phyloP scores from a whole-genome alignment of 2,113 vertebrate species.

The Tonatia bakeri region DNA sequence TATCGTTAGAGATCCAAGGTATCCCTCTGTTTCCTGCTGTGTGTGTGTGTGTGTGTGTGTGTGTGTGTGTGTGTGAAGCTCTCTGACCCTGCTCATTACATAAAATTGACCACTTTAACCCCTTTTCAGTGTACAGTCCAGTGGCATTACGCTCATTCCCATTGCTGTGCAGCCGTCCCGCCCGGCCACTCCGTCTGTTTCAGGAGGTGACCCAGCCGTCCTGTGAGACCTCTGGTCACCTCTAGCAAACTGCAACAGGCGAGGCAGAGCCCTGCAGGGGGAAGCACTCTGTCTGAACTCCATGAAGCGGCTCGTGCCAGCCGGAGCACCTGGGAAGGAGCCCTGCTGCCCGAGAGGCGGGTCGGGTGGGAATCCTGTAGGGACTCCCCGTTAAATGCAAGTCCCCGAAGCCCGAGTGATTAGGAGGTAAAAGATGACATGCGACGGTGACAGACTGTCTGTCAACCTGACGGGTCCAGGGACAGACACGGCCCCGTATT shows the following conservation, averaged over 20 bases:
- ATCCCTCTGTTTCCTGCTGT: not conserved
- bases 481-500: slow-evolving; percentile 53
- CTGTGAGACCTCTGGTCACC: not conserved
- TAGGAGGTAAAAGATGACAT: slow-evolving; percentile 65
- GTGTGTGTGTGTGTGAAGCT: not conserved
- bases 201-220: not conserved
- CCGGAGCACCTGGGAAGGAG: not conserved
- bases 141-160: not conserved
- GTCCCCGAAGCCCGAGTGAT: slow-evolving; percentile 45
- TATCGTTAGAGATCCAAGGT: not conserved
- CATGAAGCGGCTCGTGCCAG: not conserved
- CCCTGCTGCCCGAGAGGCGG: rapidly evolving
- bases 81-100: not conserved
- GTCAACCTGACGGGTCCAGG: slow-evolving; percentile 50
- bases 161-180: too few species aligned
- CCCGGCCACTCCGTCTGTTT: not conserved
- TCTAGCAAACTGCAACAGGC: not conserved
- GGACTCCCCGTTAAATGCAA: not conserved
- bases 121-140: not conserved
- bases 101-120: not conserved
- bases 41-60: not conserved
- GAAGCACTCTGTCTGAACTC: not conserved
- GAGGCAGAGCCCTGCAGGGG: not conserved
- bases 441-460: slow-evolving; percentile 48
- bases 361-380: not conserved